Evolutionary conservation across 1,140 invertebrate genomes (phyloP), one percentile per base, ranked within the genome.

Genomic region (Aphaenogaster ashmeadi): DNA sequence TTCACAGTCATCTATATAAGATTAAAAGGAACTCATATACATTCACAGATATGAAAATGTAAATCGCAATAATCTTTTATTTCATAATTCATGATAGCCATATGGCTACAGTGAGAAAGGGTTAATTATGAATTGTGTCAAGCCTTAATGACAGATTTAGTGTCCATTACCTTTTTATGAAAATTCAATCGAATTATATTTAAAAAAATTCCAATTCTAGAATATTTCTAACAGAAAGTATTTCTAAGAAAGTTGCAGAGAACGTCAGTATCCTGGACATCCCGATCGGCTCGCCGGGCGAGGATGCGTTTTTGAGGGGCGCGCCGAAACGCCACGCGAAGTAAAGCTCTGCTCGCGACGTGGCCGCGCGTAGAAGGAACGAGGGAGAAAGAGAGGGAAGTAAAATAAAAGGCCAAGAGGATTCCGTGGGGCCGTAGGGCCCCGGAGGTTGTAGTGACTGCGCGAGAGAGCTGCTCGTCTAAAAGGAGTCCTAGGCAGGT

Each of bases 401-500:
- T 21, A 60, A 41, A 77, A 69, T 60, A 79, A 79, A 88, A 78
- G 33, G 60, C 52, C 11, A 66, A 50, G 52, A 80, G 44, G 86
- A 86, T 75, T 62, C 64, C 74, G 67, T 44, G 33, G 69, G 60
- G 67, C 77, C 62, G 44, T 87, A 87, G 85, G 83, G 87, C 89
- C 93, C 89, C 74, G 87, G 90, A 91, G 92, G 92, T 89, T 92
- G 90, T 89, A 93, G 92, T 90, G 92, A 93, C 93, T 93, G 93
- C 89, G 83, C 86, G 88, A 74, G 88, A 74, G 69, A 84, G 89
- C 54, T 86, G 92, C 93, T 92, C 93, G 90, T 94, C 93, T 94
- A 94, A 93, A 94, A 93, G 92, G 93, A 94, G 93, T 93, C 93
- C 93, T 94, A 94, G 93, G 88, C 92, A 93, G 94, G 93, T 95